Percentiles rank a stretch among this genome's conserved stretches.
Conservation (phyloP, 2,888 invertebrate genomes). For the Drosophila gaucha region DNA sequence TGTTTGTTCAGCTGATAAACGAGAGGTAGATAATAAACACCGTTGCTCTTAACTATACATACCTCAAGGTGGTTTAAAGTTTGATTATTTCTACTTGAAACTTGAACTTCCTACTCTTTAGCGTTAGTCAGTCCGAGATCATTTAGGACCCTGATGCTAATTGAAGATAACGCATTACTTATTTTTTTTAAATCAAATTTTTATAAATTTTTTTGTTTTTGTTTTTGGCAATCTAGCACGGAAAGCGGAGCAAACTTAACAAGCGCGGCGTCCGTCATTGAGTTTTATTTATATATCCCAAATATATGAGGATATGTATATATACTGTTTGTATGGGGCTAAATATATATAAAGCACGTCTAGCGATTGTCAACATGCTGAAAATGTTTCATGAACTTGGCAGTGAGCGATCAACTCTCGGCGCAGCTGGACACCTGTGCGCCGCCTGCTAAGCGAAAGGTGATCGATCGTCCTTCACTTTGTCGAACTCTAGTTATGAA, state of each 20-base stretch:
- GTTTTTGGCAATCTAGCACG: constrained; percentile 63
- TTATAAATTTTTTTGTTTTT: constrained; percentile 3
- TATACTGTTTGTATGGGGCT: constrained; percentile 6
- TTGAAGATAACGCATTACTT: constrained; percentile 17
- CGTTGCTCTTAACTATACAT: constrained; percentile 7
- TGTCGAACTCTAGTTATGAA: neutral
- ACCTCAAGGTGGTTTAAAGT: constrained; percentile 15
- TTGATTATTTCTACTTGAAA: constrained; percentile 1
- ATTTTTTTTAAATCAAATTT: constrained; percentile 4
- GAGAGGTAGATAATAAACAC: constrained; percentile 2
- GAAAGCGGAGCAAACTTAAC: constrained; percentile 56
- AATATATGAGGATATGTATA: constrained; percentile 20
- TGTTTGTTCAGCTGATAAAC: constrained; percentile 37
- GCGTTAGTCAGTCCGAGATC: neutral
- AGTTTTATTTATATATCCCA: constrained; percentile 61
- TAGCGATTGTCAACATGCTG: constrained; percentile 9
- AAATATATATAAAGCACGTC: neutral
- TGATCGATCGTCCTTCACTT: constrained; percentile 39
- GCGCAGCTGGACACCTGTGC: constrained; percentile 23
- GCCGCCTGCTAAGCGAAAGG: constrained; percentile 9
- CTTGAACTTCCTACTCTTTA: constrained; percentile 11
- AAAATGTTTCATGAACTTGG: constrained; percentile 57
- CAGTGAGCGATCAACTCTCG: constrained; percentile 35
- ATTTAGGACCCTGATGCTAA: constrained; percentile 26
- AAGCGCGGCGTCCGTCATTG: constrained; percentile 62